These are phyloP conservation scores for Pelecanoides urinatrix DNA, from an alignment of 2,113 vertebrate species.

Conservation along the genomic window DNA sequence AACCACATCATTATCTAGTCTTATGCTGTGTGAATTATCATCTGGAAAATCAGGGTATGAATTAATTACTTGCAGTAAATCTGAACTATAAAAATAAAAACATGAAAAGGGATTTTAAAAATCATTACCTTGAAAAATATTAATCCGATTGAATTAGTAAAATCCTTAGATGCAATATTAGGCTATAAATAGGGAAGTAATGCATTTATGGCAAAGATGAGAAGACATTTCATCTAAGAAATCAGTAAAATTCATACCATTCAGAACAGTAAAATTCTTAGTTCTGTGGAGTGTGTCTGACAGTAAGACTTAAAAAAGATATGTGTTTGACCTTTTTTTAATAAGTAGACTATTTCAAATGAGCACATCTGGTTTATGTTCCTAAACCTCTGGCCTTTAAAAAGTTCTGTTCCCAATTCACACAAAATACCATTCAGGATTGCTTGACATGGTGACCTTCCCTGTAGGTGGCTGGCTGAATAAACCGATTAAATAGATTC, in stretches of 20 bases:
- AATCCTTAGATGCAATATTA: not conserved
- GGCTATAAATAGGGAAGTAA: not conserved
- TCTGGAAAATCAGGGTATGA: not conserved
- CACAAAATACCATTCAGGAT: slow-evolving; percentile 75
- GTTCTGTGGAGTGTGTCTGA: slow-evolving; percentile 56
- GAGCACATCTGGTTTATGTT: slow-evolving; percentile 82
- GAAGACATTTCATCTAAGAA: slow-evolving; percentile 28
- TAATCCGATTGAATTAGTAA: not conserved
- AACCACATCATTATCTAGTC: not conserved
- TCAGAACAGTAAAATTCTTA: slow-evolving; percentile 57
- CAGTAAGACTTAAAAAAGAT: slow-evolving; percentile 74
- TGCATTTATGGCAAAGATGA: slow-evolving; percentile 1
- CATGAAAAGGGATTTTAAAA: not conserved
- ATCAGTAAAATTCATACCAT: not conserved
- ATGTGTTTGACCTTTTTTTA: slow-evolving; percentile 70
- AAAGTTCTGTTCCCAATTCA: slow-evolving; percentile 74
- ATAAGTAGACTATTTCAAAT: slow-evolving; percentile 73
- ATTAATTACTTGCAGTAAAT: not conserved
- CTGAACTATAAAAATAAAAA: not conserved
- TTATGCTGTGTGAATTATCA: not conserved
- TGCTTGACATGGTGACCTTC: slow-evolving; percentile 74
- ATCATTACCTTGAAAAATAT: not conserved
- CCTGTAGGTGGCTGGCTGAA: slow-evolving; percentile 68
- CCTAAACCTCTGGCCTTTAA: slow-evolving; percentile 74
- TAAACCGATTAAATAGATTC: slow-evolving; percentile 67